Evolutionary conservation across 1,140 invertebrate species (phyloP), one percentile per base, ranked within the genome.

Genomic region (Drosophila punjabiensis): DNA sequence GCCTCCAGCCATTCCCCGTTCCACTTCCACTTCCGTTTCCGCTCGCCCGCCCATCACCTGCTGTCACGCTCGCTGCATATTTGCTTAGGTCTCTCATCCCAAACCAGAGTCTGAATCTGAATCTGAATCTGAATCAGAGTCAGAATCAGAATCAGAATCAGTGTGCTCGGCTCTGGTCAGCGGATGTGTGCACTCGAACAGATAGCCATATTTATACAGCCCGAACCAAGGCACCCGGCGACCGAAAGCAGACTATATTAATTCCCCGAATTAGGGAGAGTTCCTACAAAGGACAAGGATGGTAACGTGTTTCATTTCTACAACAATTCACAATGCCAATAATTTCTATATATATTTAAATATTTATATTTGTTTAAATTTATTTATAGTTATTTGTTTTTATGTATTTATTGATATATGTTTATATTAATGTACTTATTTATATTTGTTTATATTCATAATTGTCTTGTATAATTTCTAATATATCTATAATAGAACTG

Each of bases 61-160:
- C 32, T 59, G 62, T 71, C 81, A 83, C 76, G 70, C 47, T 76
- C 45, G n/a, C 65, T 79, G 62, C 70, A 84, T 85, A 79, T 85
- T 85, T 85, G 83, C 58, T 86, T 79, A 85, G 83, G 82, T 67
- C 11, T 24, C 67, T 56, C 61, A n/a, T 16, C 18, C 39, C 32
- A 8, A 50, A 37, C 48, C 30, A 4, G n/a, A 14, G 2, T 14
- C 30, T 1, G 52, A 53, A 33, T 53, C 50, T 1, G 37, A 24
- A 24, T 24, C 24, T 24, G 41, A 43, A 4, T 30, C 32, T 5
- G 24, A 50, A 30, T 28, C 50, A 7, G n/a, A 63, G 39, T 52
- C 63, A 74, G 39, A n/a, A 4, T 30, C 32, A 9, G 24, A 50
- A 30, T 28, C 50, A 7, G n/a, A 63, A 45, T 52, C 63, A 74